Base-by-base conservation (phyloP, 2,113 vertebrate species). In the Cyprinodon brontotheroides region DNA sequence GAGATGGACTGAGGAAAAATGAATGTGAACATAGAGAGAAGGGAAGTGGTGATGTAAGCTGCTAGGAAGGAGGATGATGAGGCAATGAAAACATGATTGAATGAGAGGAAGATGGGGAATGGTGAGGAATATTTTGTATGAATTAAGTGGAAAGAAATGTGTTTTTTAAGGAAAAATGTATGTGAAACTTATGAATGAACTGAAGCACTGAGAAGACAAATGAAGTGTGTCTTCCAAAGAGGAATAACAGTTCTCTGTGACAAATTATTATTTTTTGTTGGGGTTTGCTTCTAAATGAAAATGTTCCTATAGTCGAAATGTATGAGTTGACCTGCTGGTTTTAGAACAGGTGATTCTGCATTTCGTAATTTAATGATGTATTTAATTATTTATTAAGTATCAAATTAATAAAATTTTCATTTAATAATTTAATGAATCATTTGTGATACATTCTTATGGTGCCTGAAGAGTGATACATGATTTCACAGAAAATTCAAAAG, bases 31-130 rank as follows among this genome's bases (percentile, higher is more conserved):
- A 1, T 5, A 45, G 11, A n/a, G 60, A 14, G 45, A 22, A 8
- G 4, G 12, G 17, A 61, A 29, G 53, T 60, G 53, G 13, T 38
- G 20, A 40, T n/a, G 0, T 0, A 1, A 53, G 45, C 37, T 39
- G 47, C 12, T 2, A 38, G 29, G n/a, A 39, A 59, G 15, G 64
- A 74, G 1, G 39, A 60, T 15, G 4, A 53, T 37, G 61, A 17
- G 11, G 15, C 39, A 9, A 15, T 39, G 37, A 57, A 57, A 57
- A 57, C 2, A 57, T n/a, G 50, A 20, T 1, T 9, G n/a, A n/a
- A 7, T 15, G 20, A 6, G 50, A 15, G 20, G 50, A 57, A 13
- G 50, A n/a, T 50, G 47, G 15, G 15, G 15, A 7, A 48, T 43
- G 20, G 37, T n/a, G 29, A 36, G 4, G 22, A 37, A 50, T 13